Percentiles rank a stretch among this genome's conserved stretches.
Conservation (phyloP, 2,113 vertebrate genomes). For the Odocoileus virginianus region DNA sequence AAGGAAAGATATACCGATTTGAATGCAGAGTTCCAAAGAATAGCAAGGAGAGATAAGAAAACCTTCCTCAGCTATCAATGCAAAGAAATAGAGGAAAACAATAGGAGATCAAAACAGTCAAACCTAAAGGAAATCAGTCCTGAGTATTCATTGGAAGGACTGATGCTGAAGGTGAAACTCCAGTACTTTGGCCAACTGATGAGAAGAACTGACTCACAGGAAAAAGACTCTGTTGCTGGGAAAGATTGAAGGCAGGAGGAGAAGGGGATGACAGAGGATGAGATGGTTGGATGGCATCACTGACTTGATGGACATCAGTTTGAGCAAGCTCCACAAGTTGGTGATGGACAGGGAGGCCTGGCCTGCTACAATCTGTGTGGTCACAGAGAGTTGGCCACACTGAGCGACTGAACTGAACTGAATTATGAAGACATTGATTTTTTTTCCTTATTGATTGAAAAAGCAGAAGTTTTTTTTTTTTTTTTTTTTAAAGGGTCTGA, state of each 20-base stretch:
- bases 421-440: not conserved
- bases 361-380: not conserved
- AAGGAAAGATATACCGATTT: not conserved
- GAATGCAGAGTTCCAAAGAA: not conserved
- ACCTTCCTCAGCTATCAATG: not conserved
- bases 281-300: not conserved
- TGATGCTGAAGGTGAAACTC: not conserved
- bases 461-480: not conserved
- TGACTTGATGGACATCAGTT: not conserved
- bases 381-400: fast-evolving
- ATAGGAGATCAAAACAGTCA: not conserved
- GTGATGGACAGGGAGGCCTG: not conserved
- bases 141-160: not conserved
- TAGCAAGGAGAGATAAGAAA: not conserved
- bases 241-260: not conserved
- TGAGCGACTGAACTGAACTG: not conserved
- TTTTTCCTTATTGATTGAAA: not conserved
- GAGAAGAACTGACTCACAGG: not conserved
- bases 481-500: not conserved
- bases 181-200: not conserved
- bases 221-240: not conserved
- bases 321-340: not conserved
- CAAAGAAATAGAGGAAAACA: not conserved
- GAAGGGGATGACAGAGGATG: not conserved
- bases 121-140: not conserved